phyloP scores from a whole-genome alignment of 2,888 invertebrate genomes.

The Coremacera marginata region DNA sequence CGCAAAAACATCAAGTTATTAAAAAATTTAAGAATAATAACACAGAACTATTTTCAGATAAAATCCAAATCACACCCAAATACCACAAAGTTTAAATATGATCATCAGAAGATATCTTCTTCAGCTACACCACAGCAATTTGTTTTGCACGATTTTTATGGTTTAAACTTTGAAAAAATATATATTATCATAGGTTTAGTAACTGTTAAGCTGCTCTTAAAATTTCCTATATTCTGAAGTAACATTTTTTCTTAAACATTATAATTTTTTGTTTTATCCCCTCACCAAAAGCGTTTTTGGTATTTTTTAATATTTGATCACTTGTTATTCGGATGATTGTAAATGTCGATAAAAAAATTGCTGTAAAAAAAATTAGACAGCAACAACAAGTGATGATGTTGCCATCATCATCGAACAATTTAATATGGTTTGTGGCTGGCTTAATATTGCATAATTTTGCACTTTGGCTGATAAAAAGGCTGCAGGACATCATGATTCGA shows the following conservation, averaged over 20 bases:
- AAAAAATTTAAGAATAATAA: too few species aligned
- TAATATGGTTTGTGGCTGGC: conserved; percentile 8
- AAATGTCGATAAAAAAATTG: background rate
- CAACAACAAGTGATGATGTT: background rate
- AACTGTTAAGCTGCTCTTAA: background rate
- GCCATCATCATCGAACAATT: background rate
- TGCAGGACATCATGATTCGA: conserved; percentile 10
- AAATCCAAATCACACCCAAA: too few species aligned
- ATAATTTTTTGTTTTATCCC: too few species aligned
- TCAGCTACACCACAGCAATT: too few species aligned
- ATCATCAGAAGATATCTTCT: too few species aligned
- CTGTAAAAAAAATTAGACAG: background rate
- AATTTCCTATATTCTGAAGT: background rate
- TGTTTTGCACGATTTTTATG: too few species aligned
- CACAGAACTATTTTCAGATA: too few species aligned
- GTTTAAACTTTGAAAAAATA: background rate
- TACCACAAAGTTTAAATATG: too few species aligned
- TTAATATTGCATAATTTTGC: conserved; percentile 7
- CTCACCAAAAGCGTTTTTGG: background rate
- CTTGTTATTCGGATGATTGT: background rate
- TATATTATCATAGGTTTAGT: background rate
- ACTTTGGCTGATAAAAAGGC: conserved; percentile 10
- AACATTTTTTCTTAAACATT: too few species aligned
- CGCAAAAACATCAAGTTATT: too few species aligned
- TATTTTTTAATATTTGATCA: background rate